These are phyloP conservation scores for Elaphurus davidianus DNA, from an alignment of 2,113 vertebrate genomes.

Conservation along the genomic window DNA sequence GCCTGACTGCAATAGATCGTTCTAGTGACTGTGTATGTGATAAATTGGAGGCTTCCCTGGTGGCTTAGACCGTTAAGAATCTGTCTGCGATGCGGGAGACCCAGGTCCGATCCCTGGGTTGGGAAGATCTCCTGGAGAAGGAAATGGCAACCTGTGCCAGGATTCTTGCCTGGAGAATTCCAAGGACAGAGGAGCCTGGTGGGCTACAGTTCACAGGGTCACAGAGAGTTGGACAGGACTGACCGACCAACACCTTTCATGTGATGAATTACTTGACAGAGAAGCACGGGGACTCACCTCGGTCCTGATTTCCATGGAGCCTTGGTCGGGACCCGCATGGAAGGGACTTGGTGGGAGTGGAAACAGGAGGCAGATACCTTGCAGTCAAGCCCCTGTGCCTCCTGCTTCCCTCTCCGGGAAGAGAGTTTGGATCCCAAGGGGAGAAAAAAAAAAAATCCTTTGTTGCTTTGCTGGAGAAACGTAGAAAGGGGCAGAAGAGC, in stretches of 20 bases:
- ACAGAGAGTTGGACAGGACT: neutral
- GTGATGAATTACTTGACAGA: neutral
- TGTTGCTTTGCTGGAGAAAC: neutral
- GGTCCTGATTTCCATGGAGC: neutral
- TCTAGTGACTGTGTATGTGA: fast-evolving
- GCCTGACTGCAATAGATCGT: neutral
- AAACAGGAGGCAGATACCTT: fast-evolving
- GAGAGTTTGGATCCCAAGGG: neutral
- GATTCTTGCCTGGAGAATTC: neutral
- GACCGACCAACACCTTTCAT: neutral
- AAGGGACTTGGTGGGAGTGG: neutral
- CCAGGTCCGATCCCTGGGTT: neutral
- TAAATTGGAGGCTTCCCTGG: neutral
- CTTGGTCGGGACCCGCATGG: neutral
- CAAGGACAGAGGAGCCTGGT: neutral
- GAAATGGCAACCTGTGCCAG: neutral
- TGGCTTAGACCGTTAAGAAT: neutral
- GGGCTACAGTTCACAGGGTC: neutral
- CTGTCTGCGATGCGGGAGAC: neutral
- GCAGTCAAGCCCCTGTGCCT: neutral
- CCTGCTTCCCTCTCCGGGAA: neutral
- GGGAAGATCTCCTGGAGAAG: neutral
- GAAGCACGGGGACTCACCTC: fast-evolving
- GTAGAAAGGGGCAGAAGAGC: neutral
- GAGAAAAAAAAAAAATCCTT: fast-evolving